Base-by-base conservation (phyloP, 2,797 vertebrate genomes). In the Chaetodon trifasciatus region DNA sequence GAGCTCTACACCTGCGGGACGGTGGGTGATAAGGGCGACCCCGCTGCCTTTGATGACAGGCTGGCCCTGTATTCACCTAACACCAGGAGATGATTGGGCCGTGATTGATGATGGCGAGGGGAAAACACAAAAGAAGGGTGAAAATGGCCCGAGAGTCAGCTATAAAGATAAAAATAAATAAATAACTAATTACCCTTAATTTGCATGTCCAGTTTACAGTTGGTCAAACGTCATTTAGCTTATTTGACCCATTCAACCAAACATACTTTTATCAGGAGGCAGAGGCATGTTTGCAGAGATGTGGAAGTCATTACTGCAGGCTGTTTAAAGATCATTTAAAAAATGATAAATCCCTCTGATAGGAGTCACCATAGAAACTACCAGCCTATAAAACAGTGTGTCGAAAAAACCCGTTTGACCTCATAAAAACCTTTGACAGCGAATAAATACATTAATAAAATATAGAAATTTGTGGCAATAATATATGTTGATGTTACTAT, bases 11-110 rank as follows among this genome's bases (percentile, higher is more conserved):
- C 79, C 86, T 84, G 81, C 4, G 69, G 19, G 70, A 23, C 69
- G 32, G 42, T 4, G 61, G 39, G 79, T 84, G 92, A 92, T 92
- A 91, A 92, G 82, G 58, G 65, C 37, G 56, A 72, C 49, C 78
- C 78, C 44, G 19, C 46, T 24, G 71, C 28, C 62, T 86, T 82
- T 86, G 85, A 87, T 87, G 79, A 83, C 75, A 66, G 66, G 16
- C 44, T 44, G 50, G 83, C 2, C 80, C 76, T 76, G 86, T 85
- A 58, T 86, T 83, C 66, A 68, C 57, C 81, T 50, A 83, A 88
- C 79, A 86, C 24, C 50, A 35, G 70, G 40, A 82, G 77, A 82
- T 91, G 91, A 93, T 92, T 89, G 84, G 79, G 23, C 37, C 44
- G 44, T 90, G 89, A 93, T 90, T 87, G 90, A 91, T 86, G 83